Percentiles rank a stretch among this genome's conserved stretches.
Evolutionary conservation across 2,113 vertebrate species (phyloP).

Genomic region (Melanotaenia duboulayi): DNA sequence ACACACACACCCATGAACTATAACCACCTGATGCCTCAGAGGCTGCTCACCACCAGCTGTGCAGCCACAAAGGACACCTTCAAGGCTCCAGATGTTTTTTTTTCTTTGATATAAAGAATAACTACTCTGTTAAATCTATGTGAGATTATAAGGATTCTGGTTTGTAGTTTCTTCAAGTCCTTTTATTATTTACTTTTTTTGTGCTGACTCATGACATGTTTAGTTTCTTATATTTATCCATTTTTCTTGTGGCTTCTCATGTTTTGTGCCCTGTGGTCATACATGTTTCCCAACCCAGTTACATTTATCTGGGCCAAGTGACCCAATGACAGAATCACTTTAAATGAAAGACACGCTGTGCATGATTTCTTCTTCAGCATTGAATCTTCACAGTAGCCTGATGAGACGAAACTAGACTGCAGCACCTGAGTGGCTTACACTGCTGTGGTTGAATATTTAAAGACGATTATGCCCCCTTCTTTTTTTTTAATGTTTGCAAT

Average conservation of each 20-base stretch:
- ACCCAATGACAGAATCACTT: neutral
- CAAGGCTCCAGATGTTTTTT: neutral
- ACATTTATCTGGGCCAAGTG: neutral
- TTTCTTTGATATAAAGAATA: neutral
- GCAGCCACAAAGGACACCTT: constrained; percentile 19
- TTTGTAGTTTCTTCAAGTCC: neutral
- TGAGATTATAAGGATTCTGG: neutral
- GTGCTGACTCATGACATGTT: neutral
- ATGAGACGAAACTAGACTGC: too few species aligned
- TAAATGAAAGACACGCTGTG: neutral
- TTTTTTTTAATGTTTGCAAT: too few species aligned
- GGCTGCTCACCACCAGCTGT: constrained; percentile 36
- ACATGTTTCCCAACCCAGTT: neutral
- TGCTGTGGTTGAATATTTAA: neutral
- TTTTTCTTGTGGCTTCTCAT: neutral
- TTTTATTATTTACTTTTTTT: neutral
- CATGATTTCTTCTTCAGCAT: neutral
- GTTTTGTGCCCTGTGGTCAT: neutral
- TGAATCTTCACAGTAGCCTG: neutral
- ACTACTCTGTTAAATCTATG: neutral
- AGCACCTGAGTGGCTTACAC: too few species aligned
- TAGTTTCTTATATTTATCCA: neutral
- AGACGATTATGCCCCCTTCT: neutral
- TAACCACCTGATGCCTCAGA: constrained; percentile 61
- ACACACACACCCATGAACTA: constrained; percentile 27